Percentiles rank a stretch among this genome's conserved stretches.
Evolutionary conservation across 2,113 vertebrate species (phyloP).

Genomic region (Tautogolabrus adspersus): DNA sequence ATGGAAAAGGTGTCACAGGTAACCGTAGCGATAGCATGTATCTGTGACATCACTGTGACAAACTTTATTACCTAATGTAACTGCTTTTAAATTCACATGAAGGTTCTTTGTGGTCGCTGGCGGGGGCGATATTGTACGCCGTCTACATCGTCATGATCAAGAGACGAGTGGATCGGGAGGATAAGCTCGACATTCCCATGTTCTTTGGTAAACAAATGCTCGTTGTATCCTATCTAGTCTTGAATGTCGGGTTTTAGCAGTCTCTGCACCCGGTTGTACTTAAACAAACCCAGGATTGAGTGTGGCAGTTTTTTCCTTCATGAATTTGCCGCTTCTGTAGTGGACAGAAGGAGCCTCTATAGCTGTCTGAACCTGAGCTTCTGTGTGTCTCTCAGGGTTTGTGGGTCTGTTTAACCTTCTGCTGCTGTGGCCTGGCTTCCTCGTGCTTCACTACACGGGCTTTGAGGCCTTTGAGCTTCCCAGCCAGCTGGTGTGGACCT

Average conservation of each 20-base stretch:
- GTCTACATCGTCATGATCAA: conserved; percentile 98
- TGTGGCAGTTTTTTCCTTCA: background rate
- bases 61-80: background rate
- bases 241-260: background rate
- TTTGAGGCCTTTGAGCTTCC: conserved; percentile 96
- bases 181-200: conserved; percentile 97
- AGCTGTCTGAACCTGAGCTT: background rate
- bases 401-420: conserved; percentile 97
- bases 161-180: conserved; percentile 95
- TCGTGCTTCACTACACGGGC: conserved; percentile 94
- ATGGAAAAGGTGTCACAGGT: conserved; percentile 90
- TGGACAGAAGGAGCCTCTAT: background rate
- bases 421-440: conserved; percentile 97
- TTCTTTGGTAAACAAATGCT: conserved; percentile 90
- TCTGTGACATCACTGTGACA: background rate
- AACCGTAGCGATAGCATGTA: conserved; percentile 37
- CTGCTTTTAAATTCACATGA: conserved; percentile 4
- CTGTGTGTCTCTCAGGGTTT: conserved; percentile 85
- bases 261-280: no score
- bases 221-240: no score
- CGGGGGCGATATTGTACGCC: conserved; percentile 93
- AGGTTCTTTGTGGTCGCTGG: conserved; percentile 95
- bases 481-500: conserved; percentile 92
- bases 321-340: background rate
- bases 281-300: background rate